Evolutionary conservation across 2,888 invertebrate species (phyloP), one percentile per base, ranked within the genome.

Genomic region (Sipunculus nudus): DNA sequence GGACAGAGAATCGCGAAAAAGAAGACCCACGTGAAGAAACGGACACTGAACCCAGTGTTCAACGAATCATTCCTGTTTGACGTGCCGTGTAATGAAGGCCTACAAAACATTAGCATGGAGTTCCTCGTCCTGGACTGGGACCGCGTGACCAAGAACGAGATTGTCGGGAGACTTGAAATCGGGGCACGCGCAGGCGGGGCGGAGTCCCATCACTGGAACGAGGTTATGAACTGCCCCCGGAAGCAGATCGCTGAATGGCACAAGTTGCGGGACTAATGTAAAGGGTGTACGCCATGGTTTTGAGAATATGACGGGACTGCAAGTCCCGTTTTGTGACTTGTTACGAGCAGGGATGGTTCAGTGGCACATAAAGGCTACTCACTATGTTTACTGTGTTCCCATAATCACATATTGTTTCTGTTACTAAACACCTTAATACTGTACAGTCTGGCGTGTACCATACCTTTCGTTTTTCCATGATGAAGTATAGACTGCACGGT

Each of bases 201-300:
- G 21, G 77, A 77, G 53, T 64, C 73, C n/a, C 94, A 93, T 80
- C 98, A 98, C 86, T 98, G 97, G 97, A 93, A 92, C 79, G 96
- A 97, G 87, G 96, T 97, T 73, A 93, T 95, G 87, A 94, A 92
- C 81, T 96, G 96, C 72, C 96, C 97, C 53, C 90, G 96, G 74
- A 91, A 97, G 71, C 98, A 98, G 88, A 96, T 98, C 82, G 98
- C 98, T 70, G 96, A 98, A 86, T 99, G 98, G 98, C 98, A 99
- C 88, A 96, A 96, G 87, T 88, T 98, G 76, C 90, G 72, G 41
- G 81, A 81, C 54, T 79, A 58, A 19, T 5, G 3, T n/a, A n/a
- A n/a, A n/a, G 54, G 26, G 10, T 13, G 21, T n/a, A n/a, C 46
- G n/a, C n/a, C n/a, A n/a, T n/a, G n/a, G n/a, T n/a, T n/a, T n/a